Conservation (phyloP, 2,113 vertebrate genomes). For the Crotophaga sulcirostris region DNA sequence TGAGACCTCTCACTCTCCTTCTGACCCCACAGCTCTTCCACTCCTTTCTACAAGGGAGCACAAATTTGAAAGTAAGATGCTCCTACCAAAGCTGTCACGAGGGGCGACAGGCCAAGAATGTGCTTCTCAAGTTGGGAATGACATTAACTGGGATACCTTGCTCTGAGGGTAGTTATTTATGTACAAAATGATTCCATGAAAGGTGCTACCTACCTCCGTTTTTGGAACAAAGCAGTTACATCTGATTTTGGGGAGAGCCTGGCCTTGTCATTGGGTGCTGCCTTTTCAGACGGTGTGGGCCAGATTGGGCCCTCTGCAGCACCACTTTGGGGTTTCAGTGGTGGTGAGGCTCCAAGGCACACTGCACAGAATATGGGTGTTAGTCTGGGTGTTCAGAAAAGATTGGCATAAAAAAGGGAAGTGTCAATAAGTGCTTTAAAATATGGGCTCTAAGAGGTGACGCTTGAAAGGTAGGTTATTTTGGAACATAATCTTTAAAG, state of each 20-base stretch:
- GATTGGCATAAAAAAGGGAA: neutral
- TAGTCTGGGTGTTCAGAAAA: neutral
- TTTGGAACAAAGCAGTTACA: neutral
- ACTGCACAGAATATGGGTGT: too few species aligned
- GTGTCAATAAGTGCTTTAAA: neutral
- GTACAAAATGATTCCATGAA: neutral
- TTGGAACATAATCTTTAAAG: neutral
- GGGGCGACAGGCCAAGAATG: neutral
- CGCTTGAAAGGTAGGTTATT: neutral
- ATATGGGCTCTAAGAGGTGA: neutral
- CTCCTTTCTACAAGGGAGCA: neutral
- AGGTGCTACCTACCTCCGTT: neutral
- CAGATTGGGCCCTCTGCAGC: neutral
- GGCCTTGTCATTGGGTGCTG: rapidly evolving
- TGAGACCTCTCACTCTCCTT: neutral
- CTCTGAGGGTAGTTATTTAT: neutral
- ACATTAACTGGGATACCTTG: neutral
- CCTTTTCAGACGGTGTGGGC: neutral
- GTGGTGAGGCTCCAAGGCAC: neutral
- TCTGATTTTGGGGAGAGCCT: neutral
- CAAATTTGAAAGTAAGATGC: neutral
- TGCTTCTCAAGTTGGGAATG: neutral
- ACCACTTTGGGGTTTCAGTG: neutral
- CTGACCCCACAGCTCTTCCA: neutral
- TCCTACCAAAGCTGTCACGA: neutral